Base-by-base conservation (phyloP, 1,140 invertebrate genomes). In the Ips typographus region DNA sequence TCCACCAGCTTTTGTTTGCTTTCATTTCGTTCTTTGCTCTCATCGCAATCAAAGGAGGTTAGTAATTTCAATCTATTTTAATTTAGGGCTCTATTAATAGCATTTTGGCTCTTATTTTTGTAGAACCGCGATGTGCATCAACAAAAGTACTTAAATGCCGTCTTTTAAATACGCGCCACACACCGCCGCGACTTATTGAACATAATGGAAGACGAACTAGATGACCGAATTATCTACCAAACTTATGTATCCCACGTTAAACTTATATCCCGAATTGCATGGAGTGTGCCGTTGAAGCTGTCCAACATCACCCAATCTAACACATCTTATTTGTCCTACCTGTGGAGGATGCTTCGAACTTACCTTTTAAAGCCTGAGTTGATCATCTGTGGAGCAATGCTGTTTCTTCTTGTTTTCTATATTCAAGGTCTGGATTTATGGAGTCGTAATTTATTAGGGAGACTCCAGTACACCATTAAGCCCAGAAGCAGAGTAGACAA, bases 131-230 rank as follows among this genome's bases (percentile, higher is more conserved):
- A 68, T 68, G 67, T 56, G 51, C 67, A 68, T 49, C 63, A 63
- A 71, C 69, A 49, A 63, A 73, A 68, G 63, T 55, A 68, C 59
- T 62, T 68, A 62, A 67, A 73, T 70, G 72, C 53, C 61, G 68
- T 68, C 65, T 56, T 58, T 39, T 58, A 64, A n/a, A 58, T 65
- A 64, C 68, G 56, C 65, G 60, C 64, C 37, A 37, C 62, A 37
- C 40, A n/a, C 60, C 61, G 61, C 47, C 61, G 61, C 47, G 8
- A 66, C 51, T 67, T 56, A 41, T 39, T 66, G 68, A 65, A 40
- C 4, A 65, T 58, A 76, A 94, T 94, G 92, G 92, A 94, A 86
- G 92, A 94, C 87, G 91, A 93, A 84, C 83, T 93, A 77, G 92
- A 94, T 83, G 92, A 94, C 77, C 89, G 88, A 85, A 87, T 94